A percentile compares a stretch with the other conserved stretches of the same genome.
These are phyloP conservation scores for Synergus japonicus DNA, from an alignment of 2,888 invertebrate genomes.

Conservation along the genomic window DNA sequence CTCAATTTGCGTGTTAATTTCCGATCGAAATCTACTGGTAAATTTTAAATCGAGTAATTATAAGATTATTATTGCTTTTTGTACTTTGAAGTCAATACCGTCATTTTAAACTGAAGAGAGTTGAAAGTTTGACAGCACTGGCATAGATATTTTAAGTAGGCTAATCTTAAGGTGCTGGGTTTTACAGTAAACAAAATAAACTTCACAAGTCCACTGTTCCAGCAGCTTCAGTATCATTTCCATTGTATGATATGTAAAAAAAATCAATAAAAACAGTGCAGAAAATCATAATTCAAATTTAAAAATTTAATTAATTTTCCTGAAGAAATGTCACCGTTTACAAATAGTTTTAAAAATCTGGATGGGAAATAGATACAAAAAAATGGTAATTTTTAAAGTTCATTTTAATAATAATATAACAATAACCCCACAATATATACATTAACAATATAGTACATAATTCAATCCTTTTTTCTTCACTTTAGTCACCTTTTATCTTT, in stretches of 20 bases:
- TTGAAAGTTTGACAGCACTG: constrained; percentile 29
- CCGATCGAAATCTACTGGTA: not conserved
- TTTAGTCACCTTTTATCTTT: constrained; percentile 36
- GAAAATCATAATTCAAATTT: constrained; percentile 51
- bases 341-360: not conserved
- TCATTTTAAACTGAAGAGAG: constrained; percentile 52
- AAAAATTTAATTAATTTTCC: constrained; percentile 28
- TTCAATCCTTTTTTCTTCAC: constrained; percentile 21
- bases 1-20: not conserved
- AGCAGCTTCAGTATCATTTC: constrained; percentile 75
- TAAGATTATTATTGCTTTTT: constrained; percentile 29
- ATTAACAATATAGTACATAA: constrained; percentile 74
- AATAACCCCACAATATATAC: constrained; percentile 75
- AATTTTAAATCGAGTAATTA: not conserved
- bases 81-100: constrained; percentile 48
- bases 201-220: constrained; percentile 66
- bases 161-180: constrained; percentile 58
- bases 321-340: not conserved
- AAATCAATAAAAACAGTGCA: constrained; percentile 67
- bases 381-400: constrained; percentile 58
- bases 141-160: constrained; percentile 49
- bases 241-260: constrained; percentile 77
- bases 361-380: not conserved
- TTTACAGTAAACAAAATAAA: constrained; percentile 48
- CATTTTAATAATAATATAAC: constrained; percentile 74